Evolutionary conservation across 2,797 vertebrate genomes (phyloP).

Genomic region (Apodemus agrarius): DNA sequence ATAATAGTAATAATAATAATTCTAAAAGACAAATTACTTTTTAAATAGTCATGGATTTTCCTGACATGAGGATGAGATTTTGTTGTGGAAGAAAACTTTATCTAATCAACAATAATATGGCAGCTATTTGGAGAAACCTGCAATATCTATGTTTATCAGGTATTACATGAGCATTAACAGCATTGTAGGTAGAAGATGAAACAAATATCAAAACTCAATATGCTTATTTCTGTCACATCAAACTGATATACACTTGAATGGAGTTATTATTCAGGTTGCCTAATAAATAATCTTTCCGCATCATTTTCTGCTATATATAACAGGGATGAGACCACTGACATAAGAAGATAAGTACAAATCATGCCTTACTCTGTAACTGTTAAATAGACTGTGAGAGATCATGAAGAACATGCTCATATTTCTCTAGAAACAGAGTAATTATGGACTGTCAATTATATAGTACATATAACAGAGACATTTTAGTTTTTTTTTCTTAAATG

Average conservation of each 20-base stretch:
- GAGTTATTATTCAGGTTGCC: neutral
- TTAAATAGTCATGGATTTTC: neutral
- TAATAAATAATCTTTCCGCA: neutral
- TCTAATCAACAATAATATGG: too few relatives aligned
- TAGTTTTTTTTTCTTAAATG: too few relatives aligned
- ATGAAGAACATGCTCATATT: too few relatives aligned
- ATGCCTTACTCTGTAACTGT: neutral
- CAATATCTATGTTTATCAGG: neutral
- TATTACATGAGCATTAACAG: neutral
- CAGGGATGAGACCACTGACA: neutral
- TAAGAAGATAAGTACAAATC: neutral
- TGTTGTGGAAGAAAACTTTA: too few relatives aligned
- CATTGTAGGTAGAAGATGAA: neutral
- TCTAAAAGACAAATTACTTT: too few relatives aligned
- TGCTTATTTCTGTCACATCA: constrained; percentile 8
- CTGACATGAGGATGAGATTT: neutral
- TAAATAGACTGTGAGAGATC: too few relatives aligned
- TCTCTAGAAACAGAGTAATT: too few relatives aligned
- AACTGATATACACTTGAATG: neutral
- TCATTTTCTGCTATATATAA: neutral
- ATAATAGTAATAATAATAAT: too few relatives aligned
- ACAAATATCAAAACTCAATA: neutral
- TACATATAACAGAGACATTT: too few relatives aligned
- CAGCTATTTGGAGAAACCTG: too few relatives aligned
- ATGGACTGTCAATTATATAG: too few relatives aligned